Percentiles rank a stretch among this genome's conserved stretches.
Conservation (phyloP, 2,888 invertebrate species). For the Spodoptera exigua region DNA sequence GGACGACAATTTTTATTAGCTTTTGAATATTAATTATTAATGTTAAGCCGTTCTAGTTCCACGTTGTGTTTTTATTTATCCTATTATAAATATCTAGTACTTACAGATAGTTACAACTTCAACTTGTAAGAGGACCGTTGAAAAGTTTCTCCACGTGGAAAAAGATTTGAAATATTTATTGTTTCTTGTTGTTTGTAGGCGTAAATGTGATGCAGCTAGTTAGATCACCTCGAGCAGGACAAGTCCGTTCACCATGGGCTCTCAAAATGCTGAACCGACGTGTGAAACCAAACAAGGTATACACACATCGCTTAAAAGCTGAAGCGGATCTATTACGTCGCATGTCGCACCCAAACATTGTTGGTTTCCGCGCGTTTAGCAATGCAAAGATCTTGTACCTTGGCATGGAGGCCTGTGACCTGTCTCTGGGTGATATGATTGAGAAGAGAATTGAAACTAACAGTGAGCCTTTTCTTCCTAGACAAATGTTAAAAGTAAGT, state of each 20-base stretch:
- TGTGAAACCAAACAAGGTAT: constrained; percentile 80
- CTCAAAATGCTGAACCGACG: constrained; percentile 92
- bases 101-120: no score
- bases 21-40: no score
- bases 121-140: no score
- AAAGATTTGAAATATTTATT: neutral
- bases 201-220: constrained; percentile 94
- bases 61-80: no score
- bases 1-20: no score
- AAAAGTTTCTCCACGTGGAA: neutral
- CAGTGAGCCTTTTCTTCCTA: constrained; percentile 89
- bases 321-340: constrained; percentile 92
- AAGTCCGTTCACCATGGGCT: constrained; percentile 95
- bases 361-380: constrained; percentile 91
- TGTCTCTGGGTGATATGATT: constrained; percentile 93
- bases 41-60: no score
- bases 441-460: constrained; percentile 90
- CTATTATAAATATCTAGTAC: no score
- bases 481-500: constrained; percentile 89
- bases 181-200: constrained; percentile 81
- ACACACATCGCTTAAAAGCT: constrained; percentile 89
- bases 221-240: constrained; percentile 91
- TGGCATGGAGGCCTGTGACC: constrained; percentile 94
- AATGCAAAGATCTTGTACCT: constrained; percentile 90
- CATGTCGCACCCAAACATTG: constrained; percentile 94